Percentiles rank a stretch among this genome's conserved stretches.
Conservation (phyloP, 2,797 vertebrate genomes). For the Sitta carolinensis region DNA sequence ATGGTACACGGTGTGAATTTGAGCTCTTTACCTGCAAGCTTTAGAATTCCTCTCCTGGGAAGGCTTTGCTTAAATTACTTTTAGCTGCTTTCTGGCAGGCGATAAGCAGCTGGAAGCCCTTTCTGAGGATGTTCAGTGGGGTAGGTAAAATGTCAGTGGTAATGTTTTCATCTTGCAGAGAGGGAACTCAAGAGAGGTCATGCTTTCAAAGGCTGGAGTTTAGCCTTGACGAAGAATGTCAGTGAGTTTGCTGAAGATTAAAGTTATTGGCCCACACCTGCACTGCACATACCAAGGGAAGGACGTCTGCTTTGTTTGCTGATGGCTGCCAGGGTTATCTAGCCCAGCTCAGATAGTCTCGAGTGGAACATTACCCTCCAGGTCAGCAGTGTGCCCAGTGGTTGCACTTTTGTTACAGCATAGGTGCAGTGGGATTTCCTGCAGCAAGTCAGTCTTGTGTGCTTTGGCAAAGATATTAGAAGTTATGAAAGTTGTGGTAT, state of each 20-base stretch:
- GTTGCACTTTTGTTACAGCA: neutral
- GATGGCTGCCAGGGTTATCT: neutral
- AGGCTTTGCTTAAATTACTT: neutral
- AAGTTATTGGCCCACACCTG: neutral
- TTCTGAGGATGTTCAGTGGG: neutral
- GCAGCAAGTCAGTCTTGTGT: neutral
- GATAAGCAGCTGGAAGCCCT: neutral
- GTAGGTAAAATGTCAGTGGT: neutral
- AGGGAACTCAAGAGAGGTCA: neutral
- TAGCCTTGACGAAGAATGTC: neutral
- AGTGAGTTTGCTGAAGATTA: neutral
- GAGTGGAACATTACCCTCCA: neutral
- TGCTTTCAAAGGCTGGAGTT: neutral
- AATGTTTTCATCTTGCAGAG: neutral
- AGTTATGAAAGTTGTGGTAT: neutral
- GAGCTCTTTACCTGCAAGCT: neutral
- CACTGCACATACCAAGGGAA: neutral
- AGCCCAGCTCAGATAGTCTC: neutral
- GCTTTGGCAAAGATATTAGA: neutral
- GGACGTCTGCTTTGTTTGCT: neutral
- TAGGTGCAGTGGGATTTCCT: neutral
- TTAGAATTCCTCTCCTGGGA: neutral
- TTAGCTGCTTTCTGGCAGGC: neutral
- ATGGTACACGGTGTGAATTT: fast-evolving
- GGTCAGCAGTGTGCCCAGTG: neutral